A percentile compares a stretch with the other conserved stretches of the same genome.
Conservation (phyloP, 2,797 vertebrate species). For the Scomberomorus guttatus region DNA sequence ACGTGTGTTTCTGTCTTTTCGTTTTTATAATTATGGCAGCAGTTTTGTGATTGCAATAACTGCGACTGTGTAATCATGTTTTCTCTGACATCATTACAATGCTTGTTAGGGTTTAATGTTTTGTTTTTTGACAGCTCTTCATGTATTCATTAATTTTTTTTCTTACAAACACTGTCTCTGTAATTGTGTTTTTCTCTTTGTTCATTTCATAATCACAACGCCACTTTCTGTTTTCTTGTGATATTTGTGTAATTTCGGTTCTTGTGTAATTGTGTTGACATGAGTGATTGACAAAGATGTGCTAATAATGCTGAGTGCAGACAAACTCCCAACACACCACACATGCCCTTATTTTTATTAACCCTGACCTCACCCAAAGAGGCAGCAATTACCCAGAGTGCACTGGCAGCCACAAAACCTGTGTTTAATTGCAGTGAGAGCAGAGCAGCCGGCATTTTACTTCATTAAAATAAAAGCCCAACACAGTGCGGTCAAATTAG, state of each 20-base stretch:
- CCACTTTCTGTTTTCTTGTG: background rate
- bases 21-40: conserved; percentile 2
- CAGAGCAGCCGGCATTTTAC: conserved; percentile 27
- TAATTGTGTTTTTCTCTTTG: conserved; percentile 9
- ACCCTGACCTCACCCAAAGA: conserved; percentile 67
- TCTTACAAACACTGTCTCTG: background rate
- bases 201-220: background rate
- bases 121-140: conserved; percentile 10
- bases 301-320: conserved; percentile 47
- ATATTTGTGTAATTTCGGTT: conserved; percentile 5
- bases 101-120: conserved; percentile 7
- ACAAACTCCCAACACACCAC: conserved; percentile 41
- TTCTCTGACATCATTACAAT: background rate
- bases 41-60: conserved; percentile 18
- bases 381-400: conserved; percentile 78
- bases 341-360: conserved; percentile 68
- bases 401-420: conserved; percentile 52
- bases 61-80: conserved; percentile 19
- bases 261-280: conserved; percentile 7
- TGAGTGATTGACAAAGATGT: conserved; percentile 26
- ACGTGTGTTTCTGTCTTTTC: background rate
- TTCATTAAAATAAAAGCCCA: conserved; percentile 63
- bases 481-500: conserved; percentile 45
- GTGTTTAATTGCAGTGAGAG: conserved; percentile 53
- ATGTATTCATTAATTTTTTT: background rate